A percentile compares a stretch with the other conserved stretches of the same genome.
Evolutionary conservation across 1,140 invertebrate species (phyloP).

Genomic region (Solen grandis): DNA sequence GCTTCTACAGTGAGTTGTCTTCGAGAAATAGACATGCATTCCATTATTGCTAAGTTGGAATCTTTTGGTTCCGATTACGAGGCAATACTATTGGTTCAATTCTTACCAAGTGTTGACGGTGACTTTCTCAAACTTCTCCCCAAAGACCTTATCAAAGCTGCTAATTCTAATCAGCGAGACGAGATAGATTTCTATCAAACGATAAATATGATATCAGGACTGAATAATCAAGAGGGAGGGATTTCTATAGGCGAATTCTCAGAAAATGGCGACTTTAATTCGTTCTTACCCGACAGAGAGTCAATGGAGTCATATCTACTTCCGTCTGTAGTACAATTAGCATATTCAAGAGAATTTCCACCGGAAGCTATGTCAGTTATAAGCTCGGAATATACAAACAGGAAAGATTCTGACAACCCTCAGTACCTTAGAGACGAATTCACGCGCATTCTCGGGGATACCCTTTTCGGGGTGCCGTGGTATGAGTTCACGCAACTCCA

Average conservation of each 20-base stretch:
- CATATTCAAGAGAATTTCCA: neutral
- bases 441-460: neutral
- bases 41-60: constrained; percentile 1
- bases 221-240: constrained; percentile 32
- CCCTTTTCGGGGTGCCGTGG: constrained; percentile 9
- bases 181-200: constrained; percentile 37
- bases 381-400: constrained; percentile 20
- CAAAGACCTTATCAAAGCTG: neutral
- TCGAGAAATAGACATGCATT: neutral
- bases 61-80: neutral
- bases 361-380: constrained; percentile 28
- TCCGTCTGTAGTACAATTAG: neutral
- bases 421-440: neutral
- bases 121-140: constrained; percentile 15
- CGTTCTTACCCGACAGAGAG: neutral
- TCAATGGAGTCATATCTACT: constrained; percentile 23
- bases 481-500: constrained; percentile 20
- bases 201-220: constrained; percentile 35
- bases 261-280: neutral
- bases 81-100: neutral
- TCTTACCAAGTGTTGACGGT: constrained; percentile 36
- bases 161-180: neutral
- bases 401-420: constrained; percentile 8
- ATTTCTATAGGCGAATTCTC: neutral
- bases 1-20: constrained; percentile 23